Base-by-base conservation (phyloP, 1,140 invertebrate species). In the Eubasilissa regina region DNA sequence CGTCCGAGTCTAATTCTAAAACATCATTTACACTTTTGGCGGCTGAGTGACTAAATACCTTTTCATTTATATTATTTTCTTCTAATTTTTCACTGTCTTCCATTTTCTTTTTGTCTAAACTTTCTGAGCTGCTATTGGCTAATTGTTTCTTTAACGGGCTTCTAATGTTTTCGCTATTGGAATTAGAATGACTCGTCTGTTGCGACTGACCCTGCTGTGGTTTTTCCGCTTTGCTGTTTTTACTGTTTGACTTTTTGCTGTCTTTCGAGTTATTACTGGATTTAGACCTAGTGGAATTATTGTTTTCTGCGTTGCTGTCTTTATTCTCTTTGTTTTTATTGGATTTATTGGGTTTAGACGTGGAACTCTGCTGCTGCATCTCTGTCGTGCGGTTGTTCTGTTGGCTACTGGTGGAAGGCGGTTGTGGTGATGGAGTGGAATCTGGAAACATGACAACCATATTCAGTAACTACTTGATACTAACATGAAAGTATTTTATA, bases 261-360 rank as follows among this genome's bases (percentile, higher is more conserved):
- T 53, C 15, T 9, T 70, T 70, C 11, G 55, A 55, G 19, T n/a
- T 55, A 4, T 62, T 12, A 11, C n/a, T n/a, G n/a, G n/a, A 12
- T 15, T 68, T 68, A 44, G 64, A 47, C 13, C 43, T 35, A 86
- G 25, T 68, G 64, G 64, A 68, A 86, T 86, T 88, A 80, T 80
- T 85, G 55, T 85, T 86, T 85, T 87, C 87, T 66, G 85, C 86
- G 86, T 89, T 87, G 83, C 86, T 84, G 84, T 87, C 85, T 80
- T 84, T 85, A 82, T 86, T 86, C 82, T 78, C 81, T 80, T 85
- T 83, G 45, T 58, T 80, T 64, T 53, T 80, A 48, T 75, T 81
- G 47, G 47, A 72, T 35, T 81, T 73, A 56, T 78, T 78, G 25
- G 75, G 75, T 68, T 81, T 81, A 48, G 76, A 62, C 6, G 12